Percentiles rank a stretch among this genome's conserved stretches.
Conservation (phyloP, 2,113 vertebrate genomes). For the Aphyosemion australe region DNA sequence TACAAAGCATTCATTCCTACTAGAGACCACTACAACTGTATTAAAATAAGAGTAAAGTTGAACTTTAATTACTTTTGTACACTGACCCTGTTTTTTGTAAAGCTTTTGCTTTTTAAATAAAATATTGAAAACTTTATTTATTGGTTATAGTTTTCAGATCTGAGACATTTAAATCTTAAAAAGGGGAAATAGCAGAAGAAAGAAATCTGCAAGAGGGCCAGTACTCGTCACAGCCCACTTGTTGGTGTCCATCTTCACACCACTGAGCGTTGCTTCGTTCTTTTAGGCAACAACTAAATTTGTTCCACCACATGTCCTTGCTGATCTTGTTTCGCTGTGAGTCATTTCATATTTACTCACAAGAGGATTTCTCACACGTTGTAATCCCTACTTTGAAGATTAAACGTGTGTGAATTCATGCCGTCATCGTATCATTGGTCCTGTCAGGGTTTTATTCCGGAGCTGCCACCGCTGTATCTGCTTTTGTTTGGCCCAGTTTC, state of each 20-base stretch:
- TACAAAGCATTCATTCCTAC: too few species aligned
- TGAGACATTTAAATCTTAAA: too few species aligned
- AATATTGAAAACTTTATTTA: too few species aligned
- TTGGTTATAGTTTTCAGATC: too few species aligned
- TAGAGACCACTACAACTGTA: too few species aligned
- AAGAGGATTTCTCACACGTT: conserved; percentile 16
- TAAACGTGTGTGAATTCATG: conserved; percentile 28
- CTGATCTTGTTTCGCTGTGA: conserved; percentile 20
- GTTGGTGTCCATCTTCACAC: conserved; percentile 19
- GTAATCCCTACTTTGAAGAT: conserved; percentile 44
- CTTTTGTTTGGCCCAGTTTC: conserved; percentile 51
- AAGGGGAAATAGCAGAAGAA: too few species aligned
- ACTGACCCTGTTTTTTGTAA: too few species aligned
- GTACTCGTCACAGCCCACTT: not conserved
- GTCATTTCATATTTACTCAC: conserved; percentile 32
- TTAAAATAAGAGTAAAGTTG: too few species aligned
- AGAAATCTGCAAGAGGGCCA: too few species aligned
- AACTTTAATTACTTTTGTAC: too few species aligned
- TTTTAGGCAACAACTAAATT: conserved; percentile 31
- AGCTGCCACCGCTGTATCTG: conserved; percentile 42
- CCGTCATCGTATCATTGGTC: conserved; percentile 26
- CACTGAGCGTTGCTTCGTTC: conserved; percentile 13
- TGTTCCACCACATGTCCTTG: conserved; percentile 32
- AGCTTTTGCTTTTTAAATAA: too few species aligned
- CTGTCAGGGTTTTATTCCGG: conserved; percentile 25